phyloP scores from a whole-genome alignment of 2,888 invertebrate genomes.

The Diaphora mendica region DNA sequence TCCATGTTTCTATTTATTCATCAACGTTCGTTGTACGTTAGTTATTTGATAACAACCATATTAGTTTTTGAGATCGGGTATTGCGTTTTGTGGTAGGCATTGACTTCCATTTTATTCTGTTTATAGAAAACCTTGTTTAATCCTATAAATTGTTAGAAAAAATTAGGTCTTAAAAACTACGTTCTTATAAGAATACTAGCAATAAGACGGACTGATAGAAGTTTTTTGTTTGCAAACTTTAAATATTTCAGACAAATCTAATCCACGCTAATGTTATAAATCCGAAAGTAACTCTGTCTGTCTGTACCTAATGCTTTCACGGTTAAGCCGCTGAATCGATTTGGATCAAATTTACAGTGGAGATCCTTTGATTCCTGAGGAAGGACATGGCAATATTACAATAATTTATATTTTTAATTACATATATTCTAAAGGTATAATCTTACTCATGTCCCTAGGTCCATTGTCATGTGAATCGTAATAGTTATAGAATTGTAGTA shows the following conservation, averaged over 20 bases:
- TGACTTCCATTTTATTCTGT: neutral
- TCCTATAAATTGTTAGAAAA: too few species aligned
- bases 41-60: neutral
- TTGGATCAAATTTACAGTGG: too few species aligned
- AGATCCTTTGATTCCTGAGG: too few species aligned
- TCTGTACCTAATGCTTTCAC: too few species aligned
- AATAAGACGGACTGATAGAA: too few species aligned
- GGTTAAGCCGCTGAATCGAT: too few species aligned
- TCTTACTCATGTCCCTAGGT: neutral
- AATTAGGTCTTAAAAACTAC: too few species aligned
- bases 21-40: neutral
- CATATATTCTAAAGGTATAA: neutral
- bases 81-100: neutral
- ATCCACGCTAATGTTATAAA: too few species aligned
- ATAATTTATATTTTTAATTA: neutral
- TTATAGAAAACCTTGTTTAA: too few species aligned
- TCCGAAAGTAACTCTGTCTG: too few species aligned
- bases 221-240: neutral
- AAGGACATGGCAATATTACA: too few species aligned
- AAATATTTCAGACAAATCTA: neutral
- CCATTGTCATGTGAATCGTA: neutral
- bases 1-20: neutral
- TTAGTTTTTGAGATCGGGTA: neutral
- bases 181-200: too few species aligned
- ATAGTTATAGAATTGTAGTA: conserved; percentile 3